A percentile compares a stretch with the other conserved stretches of the same genome.
These are phyloP conservation scores for Ochropleura plecta DNA, from an alignment of 2,888 invertebrate species.

Conservation along the genomic window DNA sequence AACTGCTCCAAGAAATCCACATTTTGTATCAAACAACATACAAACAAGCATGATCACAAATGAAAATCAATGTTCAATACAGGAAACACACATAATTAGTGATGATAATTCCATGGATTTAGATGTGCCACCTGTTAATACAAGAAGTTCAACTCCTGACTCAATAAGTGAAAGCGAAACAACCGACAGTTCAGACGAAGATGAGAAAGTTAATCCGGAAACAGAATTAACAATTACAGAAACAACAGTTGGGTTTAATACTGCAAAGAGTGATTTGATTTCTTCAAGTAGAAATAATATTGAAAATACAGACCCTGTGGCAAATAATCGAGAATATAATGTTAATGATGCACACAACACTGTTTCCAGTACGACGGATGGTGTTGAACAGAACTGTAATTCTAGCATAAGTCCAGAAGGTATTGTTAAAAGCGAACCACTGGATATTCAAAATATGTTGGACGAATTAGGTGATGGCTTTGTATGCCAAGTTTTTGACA, in stretches of 20 bases:
- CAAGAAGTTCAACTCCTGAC: not conserved
- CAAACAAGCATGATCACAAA: not conserved
- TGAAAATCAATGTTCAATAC: not conserved
- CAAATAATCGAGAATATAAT: not conserved
- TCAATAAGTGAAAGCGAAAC: not conserved
- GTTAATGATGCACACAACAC: not conserved
- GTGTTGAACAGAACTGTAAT: conserved; percentile 5
- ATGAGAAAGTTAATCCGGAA: not conserved
- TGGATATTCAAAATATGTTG: conserved; percentile 64
- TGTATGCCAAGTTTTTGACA: conserved; percentile 71
- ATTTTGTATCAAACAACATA: not conserved
- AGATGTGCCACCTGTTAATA: not conserved
- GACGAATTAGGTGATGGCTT: conserved; percentile 73
- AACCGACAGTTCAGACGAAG: not conserved
- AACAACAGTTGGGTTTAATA: conserved; percentile 1
- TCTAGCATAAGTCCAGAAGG: conserved; percentile 4
- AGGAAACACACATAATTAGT: conserved; percentile 3
- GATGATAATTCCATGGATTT: not conserved
- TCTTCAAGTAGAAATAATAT: not conserved
- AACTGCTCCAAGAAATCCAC: not conserved
- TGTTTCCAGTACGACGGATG: not conserved
- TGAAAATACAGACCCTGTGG: not conserved
- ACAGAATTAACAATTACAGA: conserved; percentile 11
- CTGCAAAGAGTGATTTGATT: not conserved
- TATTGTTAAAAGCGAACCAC: conserved; percentile 36